A percentile compares a stretch with the other conserved stretches of the same genome.
Conservation (phyloP, 2,888 invertebrate genomes). For the Caenorhabditis sp. region DNA sequence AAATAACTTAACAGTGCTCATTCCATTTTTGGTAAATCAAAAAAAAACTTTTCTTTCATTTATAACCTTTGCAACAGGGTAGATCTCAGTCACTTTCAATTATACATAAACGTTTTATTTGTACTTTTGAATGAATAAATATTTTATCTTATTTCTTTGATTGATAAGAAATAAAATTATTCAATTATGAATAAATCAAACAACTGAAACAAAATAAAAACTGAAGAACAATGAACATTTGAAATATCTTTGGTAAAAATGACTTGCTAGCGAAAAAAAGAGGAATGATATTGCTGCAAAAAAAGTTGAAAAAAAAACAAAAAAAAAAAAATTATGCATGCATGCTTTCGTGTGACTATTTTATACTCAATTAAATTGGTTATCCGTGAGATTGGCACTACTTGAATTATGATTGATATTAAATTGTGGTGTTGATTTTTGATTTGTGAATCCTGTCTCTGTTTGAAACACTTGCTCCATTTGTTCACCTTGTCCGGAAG, state of each 20-base stretch:
- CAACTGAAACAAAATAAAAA: no score
- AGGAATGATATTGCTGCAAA: background rate
- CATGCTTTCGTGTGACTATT: background rate
- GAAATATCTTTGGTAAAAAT: no score
- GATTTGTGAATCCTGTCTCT: background rate
- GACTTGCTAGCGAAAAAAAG: no score
- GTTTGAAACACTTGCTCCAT: background rate
- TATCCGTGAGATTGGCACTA: background rate
- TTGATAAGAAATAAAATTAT: no score
- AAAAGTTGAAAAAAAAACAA: background rate
- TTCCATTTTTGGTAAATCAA: slow-evolving; percentile 4
- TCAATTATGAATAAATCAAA: no score
- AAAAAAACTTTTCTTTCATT: background rate
- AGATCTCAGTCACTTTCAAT: slow-evolving; percentile 32
- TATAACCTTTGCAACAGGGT: slow-evolving; percentile 26
- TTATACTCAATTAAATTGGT: background rate
- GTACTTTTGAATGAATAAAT: no score
- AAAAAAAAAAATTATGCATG: background rate
- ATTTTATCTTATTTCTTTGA: no score
- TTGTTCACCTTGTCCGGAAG: background rate
- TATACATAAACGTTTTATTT: slow-evolving; percentile 13
- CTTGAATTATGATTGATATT: background rate
- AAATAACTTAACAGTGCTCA: slow-evolving; percentile 26
- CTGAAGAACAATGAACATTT: no score
- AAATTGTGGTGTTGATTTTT: background rate